These are phyloP conservation scores for Cheiracanthium punctorium DNA, from an alignment of 2,888 invertebrate genomes.

Conservation along the genomic window DNA sequence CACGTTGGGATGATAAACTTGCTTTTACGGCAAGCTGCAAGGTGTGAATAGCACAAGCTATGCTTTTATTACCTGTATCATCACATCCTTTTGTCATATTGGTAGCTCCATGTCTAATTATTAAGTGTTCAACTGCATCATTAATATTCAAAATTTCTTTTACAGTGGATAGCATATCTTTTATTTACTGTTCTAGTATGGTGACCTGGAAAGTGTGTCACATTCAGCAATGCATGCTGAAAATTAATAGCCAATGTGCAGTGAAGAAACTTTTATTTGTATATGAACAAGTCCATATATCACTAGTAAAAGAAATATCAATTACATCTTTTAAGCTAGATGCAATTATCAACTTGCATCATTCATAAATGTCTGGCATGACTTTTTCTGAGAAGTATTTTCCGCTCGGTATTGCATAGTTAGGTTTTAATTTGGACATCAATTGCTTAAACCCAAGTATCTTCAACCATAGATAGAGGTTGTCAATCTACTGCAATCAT, in stretches of 20 bases:
- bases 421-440: background rate
- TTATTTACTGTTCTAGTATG: background rate
- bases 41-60: too few relatives aligned
- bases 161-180: background rate
- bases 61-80: too few relatives aligned
- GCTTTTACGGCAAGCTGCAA: too few relatives aligned
- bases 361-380: background rate
- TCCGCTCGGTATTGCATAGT: background rate
- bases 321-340: background rate
- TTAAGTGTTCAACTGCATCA: background rate
- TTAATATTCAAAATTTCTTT: background rate
- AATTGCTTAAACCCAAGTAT: slow-evolving; percentile 6
- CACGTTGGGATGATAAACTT: too few relatives aligned
- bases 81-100: background rate
- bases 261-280: slow-evolving; percentile 11
- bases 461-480: slow-evolving; percentile 9
- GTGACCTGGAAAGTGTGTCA: background rate
- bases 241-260: background rate
- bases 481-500: slow-evolving; percentile 26
- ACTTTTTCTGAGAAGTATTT: background rate
- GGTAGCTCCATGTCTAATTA: background rate
- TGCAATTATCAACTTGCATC: background rate
- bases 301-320: background rate
- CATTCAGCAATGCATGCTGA: background rate
- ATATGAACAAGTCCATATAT: background rate